Conservation (phyloP, 2,797 vertebrate genomes). For the Fratercula arctica region DNA sequence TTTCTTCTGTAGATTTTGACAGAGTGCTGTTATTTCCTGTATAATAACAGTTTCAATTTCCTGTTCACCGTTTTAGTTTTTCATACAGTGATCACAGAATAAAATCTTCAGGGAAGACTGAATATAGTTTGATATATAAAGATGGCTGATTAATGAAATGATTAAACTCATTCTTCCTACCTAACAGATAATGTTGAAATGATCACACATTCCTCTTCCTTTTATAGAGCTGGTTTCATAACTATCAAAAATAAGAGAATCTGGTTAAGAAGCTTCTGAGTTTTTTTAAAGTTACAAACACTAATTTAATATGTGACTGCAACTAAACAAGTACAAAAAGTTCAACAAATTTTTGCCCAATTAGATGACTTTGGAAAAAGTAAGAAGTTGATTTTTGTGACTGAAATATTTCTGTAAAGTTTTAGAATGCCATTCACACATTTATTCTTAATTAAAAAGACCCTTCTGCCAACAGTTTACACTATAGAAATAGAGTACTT, state of each 20-base stretch:
- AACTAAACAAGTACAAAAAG: not conserved
- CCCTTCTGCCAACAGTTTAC: not conserved
- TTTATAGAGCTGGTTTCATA: conserved; percentile 36
- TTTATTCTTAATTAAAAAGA: not conserved
- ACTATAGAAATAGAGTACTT: not conserved
- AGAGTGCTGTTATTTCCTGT: conserved; percentile 98
- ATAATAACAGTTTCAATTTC: conserved; percentile 99
- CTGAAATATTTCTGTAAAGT: not conserved
- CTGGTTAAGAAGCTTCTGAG: not conserved
- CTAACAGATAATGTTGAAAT: conserved; percentile 37
- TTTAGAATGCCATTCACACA: not conserved
- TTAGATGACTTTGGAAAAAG: not conserved
- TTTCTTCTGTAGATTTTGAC: conserved; percentile 97
- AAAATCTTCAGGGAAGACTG: conserved; percentile 81
- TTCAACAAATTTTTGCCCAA: not conserved
- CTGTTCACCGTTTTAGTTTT: conserved; percentile 89
- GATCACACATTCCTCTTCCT: conserved; percentile 31
- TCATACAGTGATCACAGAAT: conserved; percentile 83
- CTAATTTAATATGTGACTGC: not conserved
- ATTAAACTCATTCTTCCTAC: conserved; percentile 60
- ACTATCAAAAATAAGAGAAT: not conserved
- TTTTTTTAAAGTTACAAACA: not conserved
- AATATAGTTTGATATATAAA: conserved; percentile 70
- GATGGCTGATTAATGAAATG: conserved; percentile 72
- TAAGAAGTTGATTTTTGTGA: not conserved